Conservation (phyloP, 1,140 invertebrate species). For the Hestina assimilis region DNA sequence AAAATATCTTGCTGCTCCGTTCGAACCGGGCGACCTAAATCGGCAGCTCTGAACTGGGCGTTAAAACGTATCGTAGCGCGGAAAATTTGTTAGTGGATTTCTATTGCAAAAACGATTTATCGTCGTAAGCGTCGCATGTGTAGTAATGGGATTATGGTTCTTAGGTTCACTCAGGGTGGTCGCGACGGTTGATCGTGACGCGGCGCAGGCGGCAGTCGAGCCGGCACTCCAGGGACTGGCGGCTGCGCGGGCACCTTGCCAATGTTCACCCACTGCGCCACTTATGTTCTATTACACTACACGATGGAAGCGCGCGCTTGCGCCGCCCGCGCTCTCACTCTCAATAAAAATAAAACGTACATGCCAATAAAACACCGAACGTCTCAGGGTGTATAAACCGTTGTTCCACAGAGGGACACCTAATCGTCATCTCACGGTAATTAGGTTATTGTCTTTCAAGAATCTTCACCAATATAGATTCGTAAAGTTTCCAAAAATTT, state of each 20-base stretch:
- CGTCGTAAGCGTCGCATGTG: slow-evolving; percentile 15
- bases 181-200: slow-evolving; percentile 23
- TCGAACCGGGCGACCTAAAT: slow-evolving; percentile 75
- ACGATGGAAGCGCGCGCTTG: slow-evolving; percentile 26
- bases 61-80: slow-evolving; percentile 36
- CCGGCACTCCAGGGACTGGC: slow-evolving; percentile 63
- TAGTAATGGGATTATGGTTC: slow-evolving; percentile 18
- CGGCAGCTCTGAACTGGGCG: slow-evolving; percentile 29
- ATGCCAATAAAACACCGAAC: too few relatives aligned
- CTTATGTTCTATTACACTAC: slow-evolving; percentile 63
- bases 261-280: slow-evolving; percentile 53
- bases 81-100: slow-evolving; percentile 30
- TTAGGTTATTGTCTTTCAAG: slow-evolving; percentile 26
- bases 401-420: slow-evolving; percentile 3
- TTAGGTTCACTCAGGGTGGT: slow-evolving; percentile 11
- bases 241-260: slow-evolving; percentile 63
- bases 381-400: too few relatives aligned
- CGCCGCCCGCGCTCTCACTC: slow-evolving; percentile 31
- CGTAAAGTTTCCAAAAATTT: slow-evolving; percentile 23
- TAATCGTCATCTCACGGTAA: slow-evolving; percentile 12
- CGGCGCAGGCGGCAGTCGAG: slow-evolving; percentile 57
- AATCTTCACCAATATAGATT: slow-evolving; percentile 36
- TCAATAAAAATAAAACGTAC: slow-evolving; percentile 64
- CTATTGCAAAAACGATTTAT: slow-evolving; percentile 21
- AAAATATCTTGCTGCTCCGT: slow-evolving; percentile 73